These are phyloP conservation scores for Ganaspis sp. DNA, from an alignment of 1,140 invertebrate genomes.

Conservation along the genomic window DNA sequence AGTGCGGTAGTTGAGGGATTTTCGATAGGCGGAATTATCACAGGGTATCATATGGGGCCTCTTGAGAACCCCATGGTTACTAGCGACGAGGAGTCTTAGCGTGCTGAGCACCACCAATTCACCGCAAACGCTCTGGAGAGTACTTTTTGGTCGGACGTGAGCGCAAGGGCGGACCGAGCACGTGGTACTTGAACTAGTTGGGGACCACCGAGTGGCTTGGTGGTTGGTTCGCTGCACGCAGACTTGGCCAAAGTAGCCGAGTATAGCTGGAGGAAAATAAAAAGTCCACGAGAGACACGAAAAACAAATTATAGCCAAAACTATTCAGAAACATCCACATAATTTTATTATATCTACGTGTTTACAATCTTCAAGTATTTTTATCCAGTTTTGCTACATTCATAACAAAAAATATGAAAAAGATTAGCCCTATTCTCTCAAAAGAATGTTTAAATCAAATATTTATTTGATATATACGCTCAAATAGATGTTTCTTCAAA, in stretches of 20 bases:
- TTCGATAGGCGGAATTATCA: slow-evolving; percentile 70
- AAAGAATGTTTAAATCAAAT: too few species aligned
- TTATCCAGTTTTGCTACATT: too few species aligned
- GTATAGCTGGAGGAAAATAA: slow-evolving; percentile 44
- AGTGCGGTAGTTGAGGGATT: background rate
- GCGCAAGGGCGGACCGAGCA: slow-evolving; percentile 70
- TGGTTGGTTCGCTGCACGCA: slow-evolving; percentile 54
- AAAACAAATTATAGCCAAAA: background rate
- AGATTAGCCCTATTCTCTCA: too few species aligned
- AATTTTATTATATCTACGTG: background rate
- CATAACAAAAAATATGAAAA: too few species aligned
- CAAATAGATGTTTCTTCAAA: too few species aligned
- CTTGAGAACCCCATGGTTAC: slow-evolving; percentile 60
- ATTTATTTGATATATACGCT: too few species aligned
- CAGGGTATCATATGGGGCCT: slow-evolving; percentile 73
- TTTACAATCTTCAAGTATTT: background rate
- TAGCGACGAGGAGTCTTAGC: slow-evolving; percentile 65
- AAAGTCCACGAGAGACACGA: background rate
- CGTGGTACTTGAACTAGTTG: slow-evolving; percentile 75
- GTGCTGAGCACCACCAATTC: slow-evolving; percentile 69
- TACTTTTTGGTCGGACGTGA: slow-evolving; percentile 73
- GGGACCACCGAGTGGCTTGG: slow-evolving; percentile 68
- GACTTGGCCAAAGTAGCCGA: slow-evolving; percentile 54
- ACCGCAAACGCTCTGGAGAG: slow-evolving; percentile 74
- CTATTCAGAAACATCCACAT: background rate